Evolutionary conservation across 2,113 vertebrate species (phyloP).

Genomic region (Atherinomorus stipes): DNA sequence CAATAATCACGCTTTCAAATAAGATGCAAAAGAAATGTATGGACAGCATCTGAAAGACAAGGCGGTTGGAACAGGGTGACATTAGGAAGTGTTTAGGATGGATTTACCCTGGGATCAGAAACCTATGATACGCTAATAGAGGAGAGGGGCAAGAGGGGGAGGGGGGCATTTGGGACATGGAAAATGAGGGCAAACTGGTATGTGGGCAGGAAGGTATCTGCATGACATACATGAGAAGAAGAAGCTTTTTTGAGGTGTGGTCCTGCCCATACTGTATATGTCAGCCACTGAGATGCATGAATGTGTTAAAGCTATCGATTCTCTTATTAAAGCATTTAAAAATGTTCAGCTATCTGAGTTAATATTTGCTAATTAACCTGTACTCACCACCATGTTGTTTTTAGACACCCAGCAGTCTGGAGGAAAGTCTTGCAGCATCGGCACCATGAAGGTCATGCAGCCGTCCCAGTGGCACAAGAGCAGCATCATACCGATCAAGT

Average conservation of each 20-base stretch:
- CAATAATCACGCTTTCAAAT: too few species aligned
- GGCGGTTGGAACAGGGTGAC: not conserved
- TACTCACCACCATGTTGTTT: constrained; percentile 85
- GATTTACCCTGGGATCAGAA: not conserved
- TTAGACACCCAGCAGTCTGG: constrained; percentile 83
- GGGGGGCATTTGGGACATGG: not conserved
- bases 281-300: not conserved
- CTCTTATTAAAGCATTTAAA: not conserved
- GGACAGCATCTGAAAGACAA: too few species aligned
- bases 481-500: constrained; percentile 86
- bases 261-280: not conserved
- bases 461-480: constrained; percentile 86
- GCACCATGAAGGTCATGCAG: constrained; percentile 85
- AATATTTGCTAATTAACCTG: not conserved
- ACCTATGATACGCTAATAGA: not conserved
- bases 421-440: constrained; percentile 86
- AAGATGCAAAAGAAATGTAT: too few species aligned
- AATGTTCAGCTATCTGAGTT: not conserved
- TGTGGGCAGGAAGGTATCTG: too few species aligned
- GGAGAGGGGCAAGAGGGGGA: not conserved
- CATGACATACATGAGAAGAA: not conserved
- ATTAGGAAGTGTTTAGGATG: not conserved
- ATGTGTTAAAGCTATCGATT: not conserved
- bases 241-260: not conserved
- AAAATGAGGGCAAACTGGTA: too few species aligned